Percentiles rank a stretch among this genome's conserved stretches.
Conservation (phyloP, 2,113 vertebrate species). For the Meleagris gallopavo region DNA sequence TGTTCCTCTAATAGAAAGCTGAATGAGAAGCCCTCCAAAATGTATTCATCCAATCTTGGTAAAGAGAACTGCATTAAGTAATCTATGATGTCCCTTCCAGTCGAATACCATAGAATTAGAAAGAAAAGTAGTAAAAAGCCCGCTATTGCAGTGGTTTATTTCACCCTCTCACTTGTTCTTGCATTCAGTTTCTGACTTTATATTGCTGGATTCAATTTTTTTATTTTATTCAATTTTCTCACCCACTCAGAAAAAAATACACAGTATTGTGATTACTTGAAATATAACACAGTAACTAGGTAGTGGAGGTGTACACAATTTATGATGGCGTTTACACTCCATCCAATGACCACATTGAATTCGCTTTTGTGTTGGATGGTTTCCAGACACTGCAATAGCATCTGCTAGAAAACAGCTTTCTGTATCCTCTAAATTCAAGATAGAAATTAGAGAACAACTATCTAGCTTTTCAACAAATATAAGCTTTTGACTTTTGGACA, state of each 20-base stretch:
- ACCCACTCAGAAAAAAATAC: conserved; percentile 53
- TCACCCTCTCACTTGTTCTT: not conserved
- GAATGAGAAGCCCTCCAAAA: not conserved
- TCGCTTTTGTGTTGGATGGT: conserved; percentile 18
- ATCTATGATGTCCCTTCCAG: not conserved
- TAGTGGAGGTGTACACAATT: conserved; percentile 28
- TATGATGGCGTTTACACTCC: not conserved
- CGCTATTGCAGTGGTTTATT: not conserved
- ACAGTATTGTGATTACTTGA: conserved; percentile 27
- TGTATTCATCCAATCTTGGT: not conserved
- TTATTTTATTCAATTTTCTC: conserved; percentile 9
- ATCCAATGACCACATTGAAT: not conserved
- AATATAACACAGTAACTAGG: conserved; percentile 27
- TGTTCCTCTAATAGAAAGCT: not conserved
- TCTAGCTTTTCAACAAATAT: not conserved
- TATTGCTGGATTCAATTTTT: not conserved
- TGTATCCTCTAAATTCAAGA: conserved; percentile 22
- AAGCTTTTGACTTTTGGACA: conserved; percentile 1
- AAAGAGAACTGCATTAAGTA: not conserved
- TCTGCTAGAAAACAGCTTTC: conserved; percentile 25
- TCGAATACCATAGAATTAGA: not conserved
- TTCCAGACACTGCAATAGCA: conserved; percentile 38
- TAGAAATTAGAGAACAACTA: not conserved
- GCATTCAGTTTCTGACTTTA: not conserved
- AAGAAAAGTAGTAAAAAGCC: not conserved